Percentiles rank a stretch among this genome's conserved stretches.
These are phyloP conservation scores for Diorhabda sublineata DNA, from an alignment of 1,140 invertebrate genomes.

Conservation along the genomic window DNA sequence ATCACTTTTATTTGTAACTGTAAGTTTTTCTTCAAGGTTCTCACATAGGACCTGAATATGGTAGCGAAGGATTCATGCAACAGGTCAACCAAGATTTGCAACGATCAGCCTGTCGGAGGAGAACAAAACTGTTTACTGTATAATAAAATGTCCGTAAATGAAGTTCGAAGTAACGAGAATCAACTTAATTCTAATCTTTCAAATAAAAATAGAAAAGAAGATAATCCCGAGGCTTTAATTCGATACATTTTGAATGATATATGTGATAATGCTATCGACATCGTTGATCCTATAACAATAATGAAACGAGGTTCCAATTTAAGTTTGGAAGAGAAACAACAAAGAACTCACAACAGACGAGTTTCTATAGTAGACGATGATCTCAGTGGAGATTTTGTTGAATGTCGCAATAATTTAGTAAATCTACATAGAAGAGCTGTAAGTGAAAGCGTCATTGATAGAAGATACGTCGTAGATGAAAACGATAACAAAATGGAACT, in stretches of 20 bases:
- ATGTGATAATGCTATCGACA: conserved; percentile 20
- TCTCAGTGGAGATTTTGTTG: conserved; percentile 13
- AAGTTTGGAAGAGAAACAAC: conserved; percentile 14
- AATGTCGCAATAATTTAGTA: conserved; percentile 25
- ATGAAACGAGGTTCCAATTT: conserved; percentile 24
- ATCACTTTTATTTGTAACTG: neutral
- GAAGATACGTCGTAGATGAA: conserved; percentile 9
- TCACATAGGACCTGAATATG: neutral
- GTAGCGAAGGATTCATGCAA: conserved; percentile 6
- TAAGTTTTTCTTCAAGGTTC: neutral
- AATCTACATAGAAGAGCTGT: conserved; percentile 16
- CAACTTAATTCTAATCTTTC: neutral
- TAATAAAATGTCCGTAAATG: conserved; percentile 2
- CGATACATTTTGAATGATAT: conserved; percentile 16
- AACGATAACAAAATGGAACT: conserved; percentile 12
- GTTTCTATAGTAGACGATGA: conserved; percentile 28
- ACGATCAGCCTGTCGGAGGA: neutral
- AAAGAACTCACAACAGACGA: conserved; percentile 18
- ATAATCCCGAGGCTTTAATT: conserved; percentile 11
- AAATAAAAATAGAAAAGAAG: neutral
- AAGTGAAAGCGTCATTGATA: conserved; percentile 20
- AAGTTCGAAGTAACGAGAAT: neutral
- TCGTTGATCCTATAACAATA: conserved; percentile 18
- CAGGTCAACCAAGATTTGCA: neutral
- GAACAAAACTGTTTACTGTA: neutral